These are phyloP conservation scores for Augochlora pura DNA, from an alignment of 1,140 invertebrate genomes.

Conservation along the genomic window DNA sequence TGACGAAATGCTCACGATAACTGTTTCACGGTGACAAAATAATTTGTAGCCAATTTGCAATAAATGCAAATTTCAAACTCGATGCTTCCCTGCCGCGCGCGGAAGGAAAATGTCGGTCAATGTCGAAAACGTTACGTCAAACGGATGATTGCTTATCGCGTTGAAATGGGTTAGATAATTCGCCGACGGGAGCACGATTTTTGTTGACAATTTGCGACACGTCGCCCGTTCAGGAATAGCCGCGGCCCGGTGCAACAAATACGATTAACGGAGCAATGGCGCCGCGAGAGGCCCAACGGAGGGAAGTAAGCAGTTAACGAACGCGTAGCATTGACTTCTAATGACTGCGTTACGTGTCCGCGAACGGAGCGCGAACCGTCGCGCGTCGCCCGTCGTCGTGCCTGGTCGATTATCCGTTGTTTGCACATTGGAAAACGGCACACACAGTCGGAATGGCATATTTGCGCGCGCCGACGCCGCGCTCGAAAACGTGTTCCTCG, in stretches of 20 bases:
- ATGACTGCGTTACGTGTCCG: not conserved
- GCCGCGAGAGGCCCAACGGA: not conserved
- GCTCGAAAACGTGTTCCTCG: constrained; percentile 15
- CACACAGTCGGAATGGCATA: not conserved
- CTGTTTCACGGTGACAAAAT: not conserved
- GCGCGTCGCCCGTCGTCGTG: not conserved
- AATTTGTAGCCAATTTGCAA: too few relatives aligned
- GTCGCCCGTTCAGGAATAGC: not conserved
- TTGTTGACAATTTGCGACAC: too few relatives aligned
- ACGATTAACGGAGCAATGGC: not conserved
- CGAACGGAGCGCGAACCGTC: not conserved
- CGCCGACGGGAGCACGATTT: too few relatives aligned
- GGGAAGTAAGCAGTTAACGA: not conserved
- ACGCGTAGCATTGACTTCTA: not conserved
- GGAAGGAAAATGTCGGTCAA: too few relatives aligned
- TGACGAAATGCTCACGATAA: too few relatives aligned
- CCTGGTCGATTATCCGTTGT: constrained; percentile 6
- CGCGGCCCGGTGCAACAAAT: not conserved
- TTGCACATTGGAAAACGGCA: not conserved
- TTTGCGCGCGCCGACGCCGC: not conserved
- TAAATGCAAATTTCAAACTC: not conserved
- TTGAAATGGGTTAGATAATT: too few relatives aligned
- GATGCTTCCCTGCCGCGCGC: too few relatives aligned
- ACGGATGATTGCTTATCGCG: too few relatives aligned
- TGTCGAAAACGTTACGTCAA: too few relatives aligned